These are phyloP conservation scores for Macrosiphum euphorbiae DNA, from an alignment of 2,888 invertebrate species.

Conservation along the genomic window DNA sequence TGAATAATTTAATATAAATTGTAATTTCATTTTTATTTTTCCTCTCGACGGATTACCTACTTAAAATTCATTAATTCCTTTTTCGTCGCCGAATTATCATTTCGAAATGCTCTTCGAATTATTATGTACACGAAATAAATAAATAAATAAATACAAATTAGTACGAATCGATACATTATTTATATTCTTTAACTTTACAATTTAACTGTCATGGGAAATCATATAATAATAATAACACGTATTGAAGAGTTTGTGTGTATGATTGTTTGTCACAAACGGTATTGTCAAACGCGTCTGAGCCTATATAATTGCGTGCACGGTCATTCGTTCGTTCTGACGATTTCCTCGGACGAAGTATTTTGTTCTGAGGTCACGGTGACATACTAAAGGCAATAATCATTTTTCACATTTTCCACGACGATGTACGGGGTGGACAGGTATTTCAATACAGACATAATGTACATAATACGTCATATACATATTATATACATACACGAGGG, in stretches of 20 bases:
- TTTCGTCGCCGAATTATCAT: neutral
- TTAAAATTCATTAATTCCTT: neutral
- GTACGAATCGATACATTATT: neutral
- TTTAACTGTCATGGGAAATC: neutral
- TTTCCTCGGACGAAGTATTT: conserved; percentile 18
- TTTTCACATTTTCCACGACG: neutral
- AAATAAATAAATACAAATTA: neutral
- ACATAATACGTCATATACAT: neutral
- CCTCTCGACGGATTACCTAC: neutral
- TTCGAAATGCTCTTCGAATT: neutral
- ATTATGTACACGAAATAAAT: neutral
- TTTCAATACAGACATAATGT: neutral
- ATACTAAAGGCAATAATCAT: neutral
- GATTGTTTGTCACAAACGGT: neutral
- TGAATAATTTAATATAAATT: neutral
- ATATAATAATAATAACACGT: neutral
- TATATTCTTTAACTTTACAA: neutral
- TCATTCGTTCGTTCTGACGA: conserved; percentile 22
- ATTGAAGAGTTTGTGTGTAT: neutral
- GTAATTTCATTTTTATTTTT: neutral
- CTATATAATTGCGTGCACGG: neutral
- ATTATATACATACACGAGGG: neutral
- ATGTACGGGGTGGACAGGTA: neutral
- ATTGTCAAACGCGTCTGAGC: neutral
- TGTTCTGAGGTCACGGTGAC: neutral